Evolutionary conservation across 2,888 invertebrate species (phyloP).

Genomic region (Nomada ruficornis): DNA sequence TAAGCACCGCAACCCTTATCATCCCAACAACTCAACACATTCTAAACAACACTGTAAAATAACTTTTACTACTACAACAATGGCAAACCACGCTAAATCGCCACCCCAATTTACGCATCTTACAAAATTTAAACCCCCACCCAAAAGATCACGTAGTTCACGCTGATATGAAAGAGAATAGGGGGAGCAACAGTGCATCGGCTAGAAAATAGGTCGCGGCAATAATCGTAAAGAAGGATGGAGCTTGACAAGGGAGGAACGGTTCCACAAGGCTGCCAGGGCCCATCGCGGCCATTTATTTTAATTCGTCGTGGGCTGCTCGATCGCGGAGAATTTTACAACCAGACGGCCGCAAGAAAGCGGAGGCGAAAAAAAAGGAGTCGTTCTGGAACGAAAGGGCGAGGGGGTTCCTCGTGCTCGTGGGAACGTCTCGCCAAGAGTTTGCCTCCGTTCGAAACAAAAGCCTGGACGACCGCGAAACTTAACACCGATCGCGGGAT

Average conservation of each 20-base stretch:
- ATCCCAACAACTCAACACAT: no score
- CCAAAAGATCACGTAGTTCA: no score
- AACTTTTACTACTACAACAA: no score
- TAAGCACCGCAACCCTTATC: no score
- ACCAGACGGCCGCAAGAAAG: conserved; percentile 30
- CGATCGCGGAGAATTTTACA: conserved; percentile 48
- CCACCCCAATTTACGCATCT: no score
- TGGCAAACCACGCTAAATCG: no score
- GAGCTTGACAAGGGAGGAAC: conserved; percentile 27
- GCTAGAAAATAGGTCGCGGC: neutral
- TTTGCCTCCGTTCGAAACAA: conserved; percentile 76
- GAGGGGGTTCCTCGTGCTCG: conserved; percentile 60
- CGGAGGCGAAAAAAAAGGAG: conserved; percentile 30
- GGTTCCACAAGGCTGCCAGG: neutral
- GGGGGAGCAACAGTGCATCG: no score
- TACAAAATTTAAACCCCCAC: no score
- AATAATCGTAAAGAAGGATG: conserved; percentile 51
- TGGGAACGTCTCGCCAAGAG: conserved; percentile 74
- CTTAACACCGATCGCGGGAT: conserved; percentile 78
- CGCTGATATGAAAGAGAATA: no score
- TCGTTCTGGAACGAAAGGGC: conserved; percentile 45
- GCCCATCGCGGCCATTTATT: conserved; percentile 23
- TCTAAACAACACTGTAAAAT: no score
- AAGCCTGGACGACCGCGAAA: conserved; percentile 81
- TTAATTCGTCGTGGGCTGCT: conserved; percentile 39